These are phyloP conservation scores for Anabas testudineus DNA, from an alignment of 2,797 vertebrate species.

Conservation along the genomic window DNA sequence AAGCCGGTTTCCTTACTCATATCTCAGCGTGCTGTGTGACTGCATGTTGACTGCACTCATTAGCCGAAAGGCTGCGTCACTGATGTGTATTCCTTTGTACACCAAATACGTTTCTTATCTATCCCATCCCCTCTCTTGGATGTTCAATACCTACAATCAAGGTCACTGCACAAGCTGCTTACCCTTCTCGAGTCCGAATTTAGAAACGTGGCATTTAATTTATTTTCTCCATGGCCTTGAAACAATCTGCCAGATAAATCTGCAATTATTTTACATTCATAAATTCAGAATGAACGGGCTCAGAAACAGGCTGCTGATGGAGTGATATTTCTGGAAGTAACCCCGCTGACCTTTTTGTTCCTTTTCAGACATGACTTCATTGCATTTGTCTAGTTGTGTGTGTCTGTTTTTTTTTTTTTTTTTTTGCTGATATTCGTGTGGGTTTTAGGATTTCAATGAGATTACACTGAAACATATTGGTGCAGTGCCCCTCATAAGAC, in stretches of 20 bases:
- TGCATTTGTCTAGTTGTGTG: neutral
- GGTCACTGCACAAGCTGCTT: slow-evolving; percentile 52
- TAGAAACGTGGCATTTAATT: slow-evolving; percentile 54
- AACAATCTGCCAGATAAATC: slow-evolving; percentile 47
- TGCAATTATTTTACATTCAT: slow-evolving; percentile 43
- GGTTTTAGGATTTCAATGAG: neutral
- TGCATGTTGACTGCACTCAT: slow-evolving; percentile 33
- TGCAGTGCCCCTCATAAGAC: neutral
- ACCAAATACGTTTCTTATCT: slow-evolving; percentile 40
- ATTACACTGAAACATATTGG: slow-evolving; percentile 2
- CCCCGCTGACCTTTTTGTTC: slow-evolving; percentile 8
- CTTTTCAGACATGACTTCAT: slow-evolving; percentile 31
- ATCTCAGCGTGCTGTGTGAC: slow-evolving; percentile 30
- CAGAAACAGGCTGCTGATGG: slow-evolving; percentile 13
- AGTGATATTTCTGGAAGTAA: slow-evolving; percentile 20
- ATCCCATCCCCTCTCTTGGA: slow-evolving; percentile 33
- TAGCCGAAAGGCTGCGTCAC: slow-evolving; percentile 22
- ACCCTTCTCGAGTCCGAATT: slow-evolving; percentile 42
- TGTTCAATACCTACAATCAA: slow-evolving; percentile 53
- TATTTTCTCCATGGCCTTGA: slow-evolving; percentile 25
- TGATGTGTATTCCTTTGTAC: slow-evolving; percentile 27
- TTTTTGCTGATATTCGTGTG: neutral
- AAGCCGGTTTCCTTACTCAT: slow-evolving; percentile 27
- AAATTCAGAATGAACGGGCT: slow-evolving; percentile 41
- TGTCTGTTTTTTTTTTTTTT: too few relatives aligned